phyloP scores from a whole-genome alignment of 1,140 invertebrate genomes.

The Asobara japonica region DNA sequence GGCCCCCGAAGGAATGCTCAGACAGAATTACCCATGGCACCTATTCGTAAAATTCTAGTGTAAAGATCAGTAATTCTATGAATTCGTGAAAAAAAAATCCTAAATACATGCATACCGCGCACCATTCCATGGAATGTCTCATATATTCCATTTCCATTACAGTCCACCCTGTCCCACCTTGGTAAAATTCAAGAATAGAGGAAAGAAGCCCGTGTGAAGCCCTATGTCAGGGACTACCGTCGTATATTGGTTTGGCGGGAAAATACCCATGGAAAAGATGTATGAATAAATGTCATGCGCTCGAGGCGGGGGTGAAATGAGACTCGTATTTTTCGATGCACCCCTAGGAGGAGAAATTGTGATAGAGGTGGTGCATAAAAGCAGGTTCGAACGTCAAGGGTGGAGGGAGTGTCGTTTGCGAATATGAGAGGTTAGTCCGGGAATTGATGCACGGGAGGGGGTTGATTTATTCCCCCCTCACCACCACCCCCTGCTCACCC shows the following conservation, averaged over 20 bases:
- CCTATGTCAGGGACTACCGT: not conserved
- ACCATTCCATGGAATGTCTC: too few species aligned
- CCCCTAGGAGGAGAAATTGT: not conserved
- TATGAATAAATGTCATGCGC: conserved; percentile 3
- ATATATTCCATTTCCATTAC: too few species aligned
- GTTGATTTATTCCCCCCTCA: not conserved
- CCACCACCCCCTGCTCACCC: too few species aligned
- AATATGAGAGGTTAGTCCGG: not conserved
- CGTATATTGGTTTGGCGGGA: not conserved
- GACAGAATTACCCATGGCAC: too few species aligned
- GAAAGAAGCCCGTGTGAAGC: not conserved
- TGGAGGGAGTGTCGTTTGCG: not conserved
- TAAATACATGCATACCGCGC: too few species aligned
- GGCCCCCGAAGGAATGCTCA: too few species aligned
- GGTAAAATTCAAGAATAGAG: not conserved
- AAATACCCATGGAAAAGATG: not conserved
- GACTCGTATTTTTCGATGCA: conserved; percentile 11
- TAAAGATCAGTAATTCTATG: too few species aligned
- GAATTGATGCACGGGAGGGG: not conserved
- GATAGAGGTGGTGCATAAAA: conserved; percentile 27
- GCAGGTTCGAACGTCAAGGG: conserved; percentile 20
- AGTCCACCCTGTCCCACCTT: too few species aligned
- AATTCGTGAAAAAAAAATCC: too few species aligned
- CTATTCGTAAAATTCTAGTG: too few species aligned
- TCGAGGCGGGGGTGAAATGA: not conserved